Evolutionary conservation across 2,113 vertebrate genomes (phyloP).

Genomic region (Struthidea cinerea): DNA sequence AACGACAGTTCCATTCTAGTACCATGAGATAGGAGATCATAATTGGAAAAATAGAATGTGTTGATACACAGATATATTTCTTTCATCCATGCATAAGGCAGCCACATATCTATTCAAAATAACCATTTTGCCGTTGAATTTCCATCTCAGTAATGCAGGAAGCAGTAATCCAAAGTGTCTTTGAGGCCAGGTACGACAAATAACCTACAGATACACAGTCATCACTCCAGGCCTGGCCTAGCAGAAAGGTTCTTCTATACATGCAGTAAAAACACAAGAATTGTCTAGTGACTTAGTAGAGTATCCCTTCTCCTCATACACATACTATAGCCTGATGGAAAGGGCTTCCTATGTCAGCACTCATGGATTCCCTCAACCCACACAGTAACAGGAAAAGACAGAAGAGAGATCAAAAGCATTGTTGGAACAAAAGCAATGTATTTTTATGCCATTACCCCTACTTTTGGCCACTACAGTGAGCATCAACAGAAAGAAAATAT

Average conservation of each 20-base stretch:
- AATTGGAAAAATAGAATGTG: not conserved
- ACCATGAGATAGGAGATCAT: not conserved
- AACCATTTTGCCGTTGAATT: not conserved
- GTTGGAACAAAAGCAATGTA: not conserved
- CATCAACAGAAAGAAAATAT: not conserved
- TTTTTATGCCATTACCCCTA: not conserved
- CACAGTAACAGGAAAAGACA: not conserved
- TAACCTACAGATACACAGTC: not conserved
- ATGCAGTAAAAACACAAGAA: not conserved
- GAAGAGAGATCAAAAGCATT: not conserved
- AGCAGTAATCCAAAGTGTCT: not conserved
- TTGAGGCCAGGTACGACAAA: not conserved
- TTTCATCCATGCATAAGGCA: not conserved
- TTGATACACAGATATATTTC: not conserved
- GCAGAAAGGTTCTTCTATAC: not conserved
- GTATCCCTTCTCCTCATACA: not conserved
- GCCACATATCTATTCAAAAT: not conserved
- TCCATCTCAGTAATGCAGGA: not conserved
- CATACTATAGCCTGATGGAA: not conserved
- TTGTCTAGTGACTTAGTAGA: not conserved
- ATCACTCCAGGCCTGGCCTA: not conserved
- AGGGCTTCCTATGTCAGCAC: not conserved
- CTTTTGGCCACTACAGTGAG: not conserved
- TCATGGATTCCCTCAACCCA: not conserved
- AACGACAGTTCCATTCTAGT: not conserved